Conservation (phyloP, 2,113 vertebrate genomes). For the Myotis brandtii region DNA sequence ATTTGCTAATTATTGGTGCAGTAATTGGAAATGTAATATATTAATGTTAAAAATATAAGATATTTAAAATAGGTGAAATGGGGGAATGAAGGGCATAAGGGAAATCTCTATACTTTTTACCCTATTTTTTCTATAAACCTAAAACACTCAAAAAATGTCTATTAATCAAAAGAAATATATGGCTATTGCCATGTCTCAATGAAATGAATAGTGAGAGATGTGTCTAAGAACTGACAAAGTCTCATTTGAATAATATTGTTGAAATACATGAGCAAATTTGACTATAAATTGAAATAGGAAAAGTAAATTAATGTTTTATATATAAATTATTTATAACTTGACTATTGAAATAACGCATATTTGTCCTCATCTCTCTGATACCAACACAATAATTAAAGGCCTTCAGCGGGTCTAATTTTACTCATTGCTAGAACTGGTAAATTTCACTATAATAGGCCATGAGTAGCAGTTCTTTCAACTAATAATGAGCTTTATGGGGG, state of each 20-base stretch:
- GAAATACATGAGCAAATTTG: not conserved
- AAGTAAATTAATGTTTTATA: not conserved
- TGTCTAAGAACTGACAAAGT: not conserved
- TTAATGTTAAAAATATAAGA: not conserved
- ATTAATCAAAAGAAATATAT: not conserved
- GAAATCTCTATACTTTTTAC: not conserved
- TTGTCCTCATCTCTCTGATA: not conserved
- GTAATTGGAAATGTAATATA: not conserved
- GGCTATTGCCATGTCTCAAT: not conserved
- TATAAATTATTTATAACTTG: not conserved
- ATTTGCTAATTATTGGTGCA: not conserved
- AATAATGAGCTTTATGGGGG: not conserved
- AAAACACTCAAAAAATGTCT: not conserved
- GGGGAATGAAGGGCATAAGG: rapidly evolving
- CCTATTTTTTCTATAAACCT: not conserved
- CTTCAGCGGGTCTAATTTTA: not conserved
- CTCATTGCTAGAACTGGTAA: not conserved
- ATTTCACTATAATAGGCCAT: not conserved
- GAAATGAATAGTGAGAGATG: not conserved
- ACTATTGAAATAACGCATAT: not conserved
- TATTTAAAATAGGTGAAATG: not conserved
- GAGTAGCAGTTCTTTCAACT: not conserved
- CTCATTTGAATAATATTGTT: not conserved
- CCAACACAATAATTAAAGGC: not conserved
- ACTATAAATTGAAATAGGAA: not conserved